Conservation (phyloP, 2,888 invertebrate genomes). For the Fabriciana adippe region DNA sequence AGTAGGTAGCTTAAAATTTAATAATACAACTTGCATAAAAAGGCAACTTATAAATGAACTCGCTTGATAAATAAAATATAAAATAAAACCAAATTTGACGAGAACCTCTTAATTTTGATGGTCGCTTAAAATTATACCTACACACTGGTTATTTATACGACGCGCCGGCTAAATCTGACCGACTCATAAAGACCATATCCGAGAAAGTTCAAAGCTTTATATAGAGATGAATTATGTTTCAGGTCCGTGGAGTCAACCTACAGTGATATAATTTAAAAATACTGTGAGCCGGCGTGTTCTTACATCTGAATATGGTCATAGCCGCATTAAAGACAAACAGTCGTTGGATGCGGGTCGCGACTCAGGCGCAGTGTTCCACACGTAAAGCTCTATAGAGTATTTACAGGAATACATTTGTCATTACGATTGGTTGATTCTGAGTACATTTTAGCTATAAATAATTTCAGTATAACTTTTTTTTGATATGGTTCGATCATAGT, state of each 20-base stretch:
- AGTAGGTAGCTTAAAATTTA: conserved; percentile 10
- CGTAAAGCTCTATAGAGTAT: conserved; percentile 31
- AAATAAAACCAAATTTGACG: conserved; percentile 36
- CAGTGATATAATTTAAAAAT: conserved; percentile 51
- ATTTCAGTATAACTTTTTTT: background rate
- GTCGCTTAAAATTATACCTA: conserved; percentile 35
- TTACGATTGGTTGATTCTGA: no score
- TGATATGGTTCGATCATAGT: background rate
- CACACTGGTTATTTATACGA: conserved; percentile 34
- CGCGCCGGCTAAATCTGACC: conserved; percentile 26
- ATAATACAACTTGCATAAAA: conserved; percentile 34
- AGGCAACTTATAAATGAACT: conserved; percentile 38
- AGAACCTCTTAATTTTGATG: conserved; percentile 38
- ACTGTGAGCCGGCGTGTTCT: conserved; percentile 45
- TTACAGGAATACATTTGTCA: conserved; percentile 9
- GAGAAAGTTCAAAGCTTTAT: conserved; percentile 42
- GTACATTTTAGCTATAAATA: no score
- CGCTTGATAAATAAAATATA: conserved; percentile 34
- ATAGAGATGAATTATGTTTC: conserved; percentile 43
- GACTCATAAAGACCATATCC: conserved; percentile 40
- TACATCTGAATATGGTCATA: conserved; percentile 65
- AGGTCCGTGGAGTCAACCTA: conserved; percentile 37
- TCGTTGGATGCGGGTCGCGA: conserved; percentile 46
- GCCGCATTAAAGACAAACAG: conserved; percentile 63
- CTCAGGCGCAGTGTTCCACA: conserved; percentile 44